Evolutionary conservation across 2,797 vertebrate genomes (phyloP).

Genomic region (Platyrinchus mystaceus): DNA sequence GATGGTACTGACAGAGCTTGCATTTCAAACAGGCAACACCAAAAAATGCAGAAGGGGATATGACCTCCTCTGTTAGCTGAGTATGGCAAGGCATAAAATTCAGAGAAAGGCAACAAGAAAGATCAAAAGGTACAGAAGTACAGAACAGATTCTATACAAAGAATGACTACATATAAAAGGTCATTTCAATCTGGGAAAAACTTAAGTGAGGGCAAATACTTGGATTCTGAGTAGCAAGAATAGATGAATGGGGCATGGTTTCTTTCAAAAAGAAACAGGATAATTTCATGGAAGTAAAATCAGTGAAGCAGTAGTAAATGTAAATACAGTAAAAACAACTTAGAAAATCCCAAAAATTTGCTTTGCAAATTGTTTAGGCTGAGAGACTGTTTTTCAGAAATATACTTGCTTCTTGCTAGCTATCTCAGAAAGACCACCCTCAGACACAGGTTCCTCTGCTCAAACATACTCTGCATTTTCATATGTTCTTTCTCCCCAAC

Average conservation of each 20-base stretch:
- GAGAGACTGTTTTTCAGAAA: background rate
- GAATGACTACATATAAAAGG: background rate
- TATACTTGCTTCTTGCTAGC: background rate
- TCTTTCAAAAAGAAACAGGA: background rate
- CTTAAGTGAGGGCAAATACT: background rate
- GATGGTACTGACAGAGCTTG: background rate
- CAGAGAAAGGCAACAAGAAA: background rate
- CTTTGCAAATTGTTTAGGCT: background rate
- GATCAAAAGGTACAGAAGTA: background rate
- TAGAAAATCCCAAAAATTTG: background rate
- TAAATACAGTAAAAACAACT: background rate
- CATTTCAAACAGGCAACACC: background rate
- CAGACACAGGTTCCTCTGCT: background rate
- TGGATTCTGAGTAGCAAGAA: background rate
- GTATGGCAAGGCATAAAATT: background rate
- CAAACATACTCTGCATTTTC: background rate
- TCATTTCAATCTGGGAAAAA: background rate
- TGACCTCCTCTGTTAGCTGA: background rate
- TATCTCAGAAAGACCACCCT: background rate
- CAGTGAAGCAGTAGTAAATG: background rate
- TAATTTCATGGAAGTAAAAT: background rate
- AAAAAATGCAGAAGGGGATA: background rate
- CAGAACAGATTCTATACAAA: background rate
- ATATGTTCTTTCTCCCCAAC: background rate
- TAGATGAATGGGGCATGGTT: background rate